phyloP scores from a whole-genome alignment of 53 echinoderm and acorn worm genomes.

The Stichopus horrens region DNA sequence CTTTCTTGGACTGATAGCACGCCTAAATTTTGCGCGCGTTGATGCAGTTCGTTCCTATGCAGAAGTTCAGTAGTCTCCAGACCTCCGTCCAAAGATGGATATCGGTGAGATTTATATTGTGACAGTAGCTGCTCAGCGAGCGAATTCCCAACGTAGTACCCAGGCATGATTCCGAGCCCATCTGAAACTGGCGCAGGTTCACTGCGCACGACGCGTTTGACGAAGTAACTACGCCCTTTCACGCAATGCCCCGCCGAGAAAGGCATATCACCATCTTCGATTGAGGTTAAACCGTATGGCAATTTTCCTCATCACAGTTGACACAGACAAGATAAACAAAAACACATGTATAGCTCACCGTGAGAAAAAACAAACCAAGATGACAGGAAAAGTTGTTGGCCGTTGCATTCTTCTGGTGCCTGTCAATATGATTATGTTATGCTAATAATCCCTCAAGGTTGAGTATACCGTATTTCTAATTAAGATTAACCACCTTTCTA shows the following conservation, averaged over 20 bases:
- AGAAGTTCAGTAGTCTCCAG: not conserved
- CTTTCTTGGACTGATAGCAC: constrained; percentile 1
- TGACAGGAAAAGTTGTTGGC: no score
- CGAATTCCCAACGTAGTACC: constrained; percentile 31
- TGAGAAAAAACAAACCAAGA: no score
- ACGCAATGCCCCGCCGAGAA: constrained; percentile 35
- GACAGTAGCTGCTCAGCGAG: constrained; percentile 5
- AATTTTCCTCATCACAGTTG: no score
- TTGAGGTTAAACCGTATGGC: not conserved
- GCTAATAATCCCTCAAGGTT: no score
- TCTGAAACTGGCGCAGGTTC: not conserved
- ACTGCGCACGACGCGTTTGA: constrained; percentile 25
- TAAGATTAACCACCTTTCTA: no score
- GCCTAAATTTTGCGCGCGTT: constrained; percentile 28
- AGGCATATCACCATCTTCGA: constrained; percentile 16
- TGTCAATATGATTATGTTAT: no score
- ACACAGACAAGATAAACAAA: no score
- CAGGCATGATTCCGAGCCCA: constrained; percentile 5
- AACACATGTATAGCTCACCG: no score
- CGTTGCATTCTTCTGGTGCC: no score
- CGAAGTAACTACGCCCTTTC: constrained; percentile 7
- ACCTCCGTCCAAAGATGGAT: not conserved
- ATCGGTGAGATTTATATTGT: not conserved
- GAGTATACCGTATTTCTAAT: no score
- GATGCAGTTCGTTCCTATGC: constrained; percentile 12